Evolutionary conservation across 2,113 vertebrate genomes (phyloP).

Genomic region (Callipepla californica): DNA sequence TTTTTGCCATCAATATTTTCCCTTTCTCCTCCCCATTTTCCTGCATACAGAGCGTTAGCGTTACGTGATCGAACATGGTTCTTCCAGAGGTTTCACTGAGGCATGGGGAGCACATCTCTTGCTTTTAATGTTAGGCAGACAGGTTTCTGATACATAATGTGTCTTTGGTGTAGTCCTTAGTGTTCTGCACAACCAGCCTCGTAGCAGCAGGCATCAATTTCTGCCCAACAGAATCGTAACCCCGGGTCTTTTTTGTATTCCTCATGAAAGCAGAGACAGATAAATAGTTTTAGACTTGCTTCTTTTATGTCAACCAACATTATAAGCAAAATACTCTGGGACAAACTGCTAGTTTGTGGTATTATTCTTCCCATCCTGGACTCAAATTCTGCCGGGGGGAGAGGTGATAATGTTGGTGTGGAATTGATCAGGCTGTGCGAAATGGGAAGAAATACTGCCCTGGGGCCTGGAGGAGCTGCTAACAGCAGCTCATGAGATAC

Average conservation of each 20-base stretch:
- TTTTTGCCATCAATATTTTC: background rate
- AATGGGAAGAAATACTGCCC: background rate
- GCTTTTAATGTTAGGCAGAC: background rate
- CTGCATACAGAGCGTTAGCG: background rate
- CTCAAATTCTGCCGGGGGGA: background rate
- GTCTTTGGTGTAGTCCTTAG: background rate
- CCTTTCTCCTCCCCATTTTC: background rate
- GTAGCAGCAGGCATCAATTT: background rate
- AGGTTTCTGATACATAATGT: background rate
- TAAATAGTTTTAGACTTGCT: background rate
- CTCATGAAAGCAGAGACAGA: background rate
- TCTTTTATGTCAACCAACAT: background rate
- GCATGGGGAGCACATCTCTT: background rate
- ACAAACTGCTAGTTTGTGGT: background rate
- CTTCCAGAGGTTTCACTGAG: background rate
- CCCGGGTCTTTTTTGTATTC: background rate
- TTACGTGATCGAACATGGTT: fast-evolving
- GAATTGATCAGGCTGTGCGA: background rate
- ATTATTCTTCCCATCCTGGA: background rate
- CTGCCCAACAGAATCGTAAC: background rate
- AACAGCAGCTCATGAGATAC: background rate
- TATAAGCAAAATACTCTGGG: background rate
- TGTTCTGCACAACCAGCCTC: background rate
- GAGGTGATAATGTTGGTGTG: background rate
- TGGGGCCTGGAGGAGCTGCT: background rate